A percentile compares a stretch with the other conserved stretches of the same genome.
phyloP scores from a whole-genome alignment of 2,113 vertebrate genomes.

The Nanorana parkeri region DNA sequence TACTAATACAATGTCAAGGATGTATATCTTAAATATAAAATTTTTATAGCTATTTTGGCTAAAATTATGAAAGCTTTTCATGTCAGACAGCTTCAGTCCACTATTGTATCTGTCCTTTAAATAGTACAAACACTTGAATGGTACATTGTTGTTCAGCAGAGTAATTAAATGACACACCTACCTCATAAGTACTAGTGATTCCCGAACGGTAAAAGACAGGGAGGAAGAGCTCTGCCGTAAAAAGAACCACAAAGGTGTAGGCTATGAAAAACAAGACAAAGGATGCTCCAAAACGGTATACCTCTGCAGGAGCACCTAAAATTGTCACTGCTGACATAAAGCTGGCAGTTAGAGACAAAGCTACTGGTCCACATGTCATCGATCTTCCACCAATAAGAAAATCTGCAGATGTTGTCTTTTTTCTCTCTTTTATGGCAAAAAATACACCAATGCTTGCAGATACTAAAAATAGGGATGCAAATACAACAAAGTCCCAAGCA shows the following conservation, averaged over 20 bases:
- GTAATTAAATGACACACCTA: constrained; percentile 62
- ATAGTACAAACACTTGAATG: background rate
- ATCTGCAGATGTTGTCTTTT: constrained; percentile 77
- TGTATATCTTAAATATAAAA: too few relatives aligned
- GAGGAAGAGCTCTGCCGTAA: constrained; percentile 81
- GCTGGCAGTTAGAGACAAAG: constrained; percentile 84
- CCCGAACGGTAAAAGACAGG: constrained; percentile 87
- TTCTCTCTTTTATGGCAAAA: constrained; percentile 86
- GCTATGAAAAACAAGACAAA: constrained; percentile 77
- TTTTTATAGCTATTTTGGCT: too few relatives aligned
- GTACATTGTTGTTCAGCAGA: background rate
- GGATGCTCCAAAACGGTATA: constrained; percentile 82
- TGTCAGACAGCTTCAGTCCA: too few relatives aligned
- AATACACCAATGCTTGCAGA: constrained; percentile 82
- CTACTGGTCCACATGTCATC: constrained; percentile 83
- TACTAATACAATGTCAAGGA: too few relatives aligned
- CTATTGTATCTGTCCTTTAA: background rate
- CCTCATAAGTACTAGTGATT: constrained; percentile 90
- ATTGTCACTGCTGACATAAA: constrained; percentile 90
- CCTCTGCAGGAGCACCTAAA: constrained; percentile 80
- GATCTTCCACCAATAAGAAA: constrained; percentile 82
- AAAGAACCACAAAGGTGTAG: constrained; percentile 72
- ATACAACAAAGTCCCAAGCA: constrained; percentile 84
- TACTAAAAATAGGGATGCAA: constrained; percentile 78
- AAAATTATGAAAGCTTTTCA: too few relatives aligned